Base-by-base conservation (phyloP, 2,797 vertebrate genomes). In the Gymnoscopelus braueri region DNA sequence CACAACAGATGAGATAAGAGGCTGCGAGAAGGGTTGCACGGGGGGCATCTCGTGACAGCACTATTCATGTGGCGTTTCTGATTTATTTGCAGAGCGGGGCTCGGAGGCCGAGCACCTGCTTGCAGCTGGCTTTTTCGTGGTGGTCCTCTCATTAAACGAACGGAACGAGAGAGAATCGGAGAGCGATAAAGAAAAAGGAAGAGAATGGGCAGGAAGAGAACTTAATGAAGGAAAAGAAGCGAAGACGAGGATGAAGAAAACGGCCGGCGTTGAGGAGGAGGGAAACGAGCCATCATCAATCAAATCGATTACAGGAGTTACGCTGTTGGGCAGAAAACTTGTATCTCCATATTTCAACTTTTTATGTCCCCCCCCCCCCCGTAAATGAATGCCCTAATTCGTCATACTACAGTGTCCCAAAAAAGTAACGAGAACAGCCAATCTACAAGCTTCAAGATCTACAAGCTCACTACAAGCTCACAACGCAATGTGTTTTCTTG, bases 1-100 rank as follows among this genome's bases (percentile, higher is more conserved):
- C 0, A 12, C 50, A 8, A 32, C 50, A 55, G 78, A 83, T 83
- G 78, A 75, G 63, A 83, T 83, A 80, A 75, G 63, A 63, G 49
- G 29, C 15, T 13, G 12, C 3, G 52, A 65, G 53, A 72, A 75
- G 65, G 56, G 60, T 0, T 70, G 75, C 59, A 50, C 26, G 66
- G 32, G 67, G 10, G 61, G 56, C 39, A 48, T 55, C 51, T 79
- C 23, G 26, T 55, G 52, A 75, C 69, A 48, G 58, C 35, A 54
- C 47, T 63, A 72, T 67, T 67, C 56, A 60, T 54, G n/a, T 13
- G 9, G 9, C 47, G 59, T 15, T 59, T 62, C 29, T 60, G 8
- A 60, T 57, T 51, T 14, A 35, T n/a, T 23, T 14, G 10, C 11
- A 72, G 3, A 19, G 53, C 65, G 48, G 56, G 52, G 39, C 32